Conservation (phyloP, 2,797 vertebrate species). For the Ambastaia sidthimunki region DNA sequence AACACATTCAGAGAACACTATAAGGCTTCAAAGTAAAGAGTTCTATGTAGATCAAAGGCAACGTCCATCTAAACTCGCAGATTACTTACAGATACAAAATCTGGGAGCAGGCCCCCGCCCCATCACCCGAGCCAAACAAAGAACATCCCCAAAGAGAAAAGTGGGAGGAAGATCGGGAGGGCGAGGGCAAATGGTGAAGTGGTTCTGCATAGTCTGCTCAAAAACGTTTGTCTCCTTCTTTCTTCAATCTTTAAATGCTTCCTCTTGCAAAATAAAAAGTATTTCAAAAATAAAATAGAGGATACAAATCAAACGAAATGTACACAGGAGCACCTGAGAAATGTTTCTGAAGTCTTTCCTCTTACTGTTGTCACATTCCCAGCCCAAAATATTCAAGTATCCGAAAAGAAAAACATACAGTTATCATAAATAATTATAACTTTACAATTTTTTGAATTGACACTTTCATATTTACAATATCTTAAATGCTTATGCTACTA, state of each 20-base stretch:
- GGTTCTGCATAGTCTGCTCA: conserved; percentile 84
- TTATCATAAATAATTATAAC: conserved; percentile 99
- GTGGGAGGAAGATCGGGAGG: conserved; percentile 40
- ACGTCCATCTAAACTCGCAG: conserved; percentile 68
- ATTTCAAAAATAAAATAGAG: conserved; percentile 59
- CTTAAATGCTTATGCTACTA: conserved; percentile 95
- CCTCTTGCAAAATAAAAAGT: conserved; percentile 72
- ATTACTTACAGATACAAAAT: conserved; percentile 54
- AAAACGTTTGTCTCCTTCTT: conserved; percentile 72
- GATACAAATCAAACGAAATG: conserved; percentile 67
- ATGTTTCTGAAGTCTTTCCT: conserved; percentile 84
- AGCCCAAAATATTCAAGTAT: conserved; percentile 87
- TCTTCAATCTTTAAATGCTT: conserved; percentile 64
- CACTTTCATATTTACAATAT: conserved; percentile 99
- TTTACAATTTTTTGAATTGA: conserved; percentile 99
- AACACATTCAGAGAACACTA: conserved; percentile 71
- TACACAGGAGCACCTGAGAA: conserved; percentile 95
- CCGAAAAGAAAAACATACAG: conserved; percentile 81
- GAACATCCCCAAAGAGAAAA: conserved; percentile 44
- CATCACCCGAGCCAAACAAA: conserved; percentile 22
- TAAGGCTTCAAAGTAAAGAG: conserved; percentile 74
- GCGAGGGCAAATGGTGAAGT: conserved; percentile 64
- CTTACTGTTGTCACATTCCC: conserved; percentile 78
- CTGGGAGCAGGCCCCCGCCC: conserved; percentile 50
- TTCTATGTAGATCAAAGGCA: conserved; percentile 64